phyloP scores from a whole-genome alignment of 2,797 vertebrate species.

The Hipposideros larvatus region DNA sequence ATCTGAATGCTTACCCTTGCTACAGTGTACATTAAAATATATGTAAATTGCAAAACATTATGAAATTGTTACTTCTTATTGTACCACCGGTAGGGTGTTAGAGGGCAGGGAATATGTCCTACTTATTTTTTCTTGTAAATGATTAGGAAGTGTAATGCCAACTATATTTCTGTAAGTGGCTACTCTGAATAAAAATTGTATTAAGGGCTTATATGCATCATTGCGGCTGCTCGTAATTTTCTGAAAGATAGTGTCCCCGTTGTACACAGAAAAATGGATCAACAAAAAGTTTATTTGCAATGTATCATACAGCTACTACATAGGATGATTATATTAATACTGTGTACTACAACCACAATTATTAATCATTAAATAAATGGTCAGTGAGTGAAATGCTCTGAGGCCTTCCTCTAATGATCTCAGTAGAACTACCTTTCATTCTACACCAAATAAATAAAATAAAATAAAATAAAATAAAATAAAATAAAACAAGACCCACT shows the following conservation, averaged over 20 bases:
- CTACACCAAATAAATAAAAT: neutral
- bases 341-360: neutral
- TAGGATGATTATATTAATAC: neutral
- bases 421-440: neutral
- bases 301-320: neutral
- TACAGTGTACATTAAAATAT: neutral
- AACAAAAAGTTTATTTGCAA: neutral
- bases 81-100: slow-evolving; percentile 11
- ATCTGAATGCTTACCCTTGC: neutral
- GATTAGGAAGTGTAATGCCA: slow-evolving; percentile 1
- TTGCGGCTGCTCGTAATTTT: neutral
- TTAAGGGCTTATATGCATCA: neutral
- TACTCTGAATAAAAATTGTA: neutral
- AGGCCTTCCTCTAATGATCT: neutral
- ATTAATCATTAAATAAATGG: neutral
- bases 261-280: neutral
- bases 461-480: neutral
- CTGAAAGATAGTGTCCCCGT: neutral
- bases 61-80: slow-evolving; percentile 73
- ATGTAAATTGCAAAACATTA: slow-evolving; percentile 52
- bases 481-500: neutral
- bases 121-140: slow-evolving; percentile 18
- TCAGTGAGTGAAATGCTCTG: neutral
- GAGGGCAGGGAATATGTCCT: neutral
- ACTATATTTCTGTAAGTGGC: neutral